Conservation (phyloP, 2,888 invertebrate species). For the Drosophila maculinotata region DNA sequence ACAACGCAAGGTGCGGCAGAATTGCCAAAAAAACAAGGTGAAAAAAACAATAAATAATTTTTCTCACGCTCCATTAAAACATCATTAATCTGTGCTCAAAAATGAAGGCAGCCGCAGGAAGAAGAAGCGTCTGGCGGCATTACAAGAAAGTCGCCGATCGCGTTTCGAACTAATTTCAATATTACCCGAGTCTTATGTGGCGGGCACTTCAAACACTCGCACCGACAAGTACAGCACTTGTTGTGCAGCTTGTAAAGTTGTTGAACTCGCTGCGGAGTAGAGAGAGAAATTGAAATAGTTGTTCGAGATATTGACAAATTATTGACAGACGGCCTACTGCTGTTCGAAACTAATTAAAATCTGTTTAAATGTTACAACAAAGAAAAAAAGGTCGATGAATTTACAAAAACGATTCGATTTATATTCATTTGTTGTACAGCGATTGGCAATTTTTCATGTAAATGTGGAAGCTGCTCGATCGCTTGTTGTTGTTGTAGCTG, state of each 20-base stretch:
- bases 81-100: conserved; percentile 64
- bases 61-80: conserved; percentile 79
- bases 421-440: conserved; percentile 53
- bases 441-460: conserved; percentile 78
- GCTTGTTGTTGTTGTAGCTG: conserved; percentile 31
- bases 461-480: conserved; percentile 50
- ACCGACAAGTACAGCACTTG: conserved; percentile 48
- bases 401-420: conserved; percentile 62
- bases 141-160: conserved; percentile 55
- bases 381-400: conserved; percentile 49
- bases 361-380: conserved; percentile 59
- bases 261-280: conserved; percentile 45
- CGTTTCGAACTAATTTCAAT: conserved; percentile 69
- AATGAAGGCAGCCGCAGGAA: conserved; percentile 28
- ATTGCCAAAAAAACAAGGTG: conserved; percentile 41
- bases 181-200: conserved; percentile 27
- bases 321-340: conserved; percentile 68
- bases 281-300: conserved; percentile 53
- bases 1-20: conserved; percentile 57
- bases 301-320: conserved; percentile 68
- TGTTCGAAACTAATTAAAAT: conserved; percentile 80
- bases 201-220: conserved; percentile 62
- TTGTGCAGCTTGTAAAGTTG: conserved; percentile 50
- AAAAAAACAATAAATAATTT: conserved; percentile 24
- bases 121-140: conserved; percentile 43